Conservation (phyloP, 2,797 vertebrate genomes). For the Anguilla megastoma region DNA sequence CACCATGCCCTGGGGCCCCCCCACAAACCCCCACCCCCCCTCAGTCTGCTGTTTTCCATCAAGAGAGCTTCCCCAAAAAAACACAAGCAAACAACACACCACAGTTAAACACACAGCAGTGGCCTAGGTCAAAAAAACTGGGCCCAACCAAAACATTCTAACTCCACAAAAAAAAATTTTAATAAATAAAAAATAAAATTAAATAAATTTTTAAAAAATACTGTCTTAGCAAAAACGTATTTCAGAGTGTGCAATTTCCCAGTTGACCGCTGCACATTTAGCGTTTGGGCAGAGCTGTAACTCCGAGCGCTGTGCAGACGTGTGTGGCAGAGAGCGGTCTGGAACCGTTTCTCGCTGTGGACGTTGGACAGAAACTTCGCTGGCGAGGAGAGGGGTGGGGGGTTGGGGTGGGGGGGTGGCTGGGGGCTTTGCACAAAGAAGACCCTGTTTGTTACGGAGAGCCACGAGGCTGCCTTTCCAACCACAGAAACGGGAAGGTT, state of each 20-base stretch:
- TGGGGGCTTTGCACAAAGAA: constrained; percentile 24
- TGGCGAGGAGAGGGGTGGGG: not conserved
- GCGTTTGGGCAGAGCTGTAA: not conserved
- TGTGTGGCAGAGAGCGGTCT: constrained; percentile 27
- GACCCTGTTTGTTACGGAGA: constrained; percentile 31
- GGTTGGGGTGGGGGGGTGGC: not conserved
- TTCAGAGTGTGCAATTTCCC: constrained; percentile 30
- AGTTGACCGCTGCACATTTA: not conserved
- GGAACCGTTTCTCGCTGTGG: constrained; percentile 29
- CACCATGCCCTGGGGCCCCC: not conserved
- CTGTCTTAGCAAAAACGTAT: constrained; percentile 44
- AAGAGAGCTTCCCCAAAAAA: constrained; percentile 27
- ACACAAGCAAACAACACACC: constrained; percentile 40
- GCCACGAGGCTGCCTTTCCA: not conserved
- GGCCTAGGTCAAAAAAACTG: constrained; percentile 21
- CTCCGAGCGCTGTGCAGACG: not conserved
- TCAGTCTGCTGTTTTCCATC: constrained; percentile 45
- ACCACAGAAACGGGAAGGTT: too few species aligned
- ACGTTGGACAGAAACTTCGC: constrained; percentile 36
- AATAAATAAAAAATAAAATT: constrained; percentile 12
- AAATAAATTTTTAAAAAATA: constrained; percentile 25
- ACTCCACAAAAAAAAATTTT: not conserved
- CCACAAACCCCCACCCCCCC: not conserved
- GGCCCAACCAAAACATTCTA: constrained; percentile 44
- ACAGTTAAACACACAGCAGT: constrained; percentile 31